These are phyloP conservation scores for Chascanopsetta lugubris DNA, from an alignment of 2,113 vertebrate species.

Conservation along the genomic window DNA sequence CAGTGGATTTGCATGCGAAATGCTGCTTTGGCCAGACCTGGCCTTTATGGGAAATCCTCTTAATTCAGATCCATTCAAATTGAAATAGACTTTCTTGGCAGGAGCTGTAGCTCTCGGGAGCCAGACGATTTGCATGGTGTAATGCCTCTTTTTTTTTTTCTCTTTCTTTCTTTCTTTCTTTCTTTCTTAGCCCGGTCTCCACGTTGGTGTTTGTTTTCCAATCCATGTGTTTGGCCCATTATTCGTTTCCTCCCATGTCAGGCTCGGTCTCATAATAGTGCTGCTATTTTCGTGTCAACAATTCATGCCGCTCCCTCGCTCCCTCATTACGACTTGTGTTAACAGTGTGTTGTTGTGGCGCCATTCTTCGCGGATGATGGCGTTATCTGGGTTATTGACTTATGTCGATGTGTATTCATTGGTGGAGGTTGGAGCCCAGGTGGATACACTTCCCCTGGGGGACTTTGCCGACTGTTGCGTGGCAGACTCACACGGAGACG, in stretches of 20 bases:
- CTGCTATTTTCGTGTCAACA: constrained; percentile 75
- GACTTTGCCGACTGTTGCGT: constrained; percentile 25
- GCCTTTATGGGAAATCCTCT: constrained; percentile 80
- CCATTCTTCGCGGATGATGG: constrained; percentile 61
- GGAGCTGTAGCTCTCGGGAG: constrained; percentile 65
- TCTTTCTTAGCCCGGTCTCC: constrained; percentile 21
- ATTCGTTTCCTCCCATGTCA: constrained; percentile 68
- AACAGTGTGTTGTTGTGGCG: constrained; percentile 51
- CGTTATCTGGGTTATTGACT: constrained; percentile 72
- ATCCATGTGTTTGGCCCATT: constrained; percentile 66
- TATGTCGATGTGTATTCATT: constrained; percentile 56
- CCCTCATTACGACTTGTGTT: constrained; percentile 72
- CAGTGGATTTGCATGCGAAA: constrained; percentile 79
- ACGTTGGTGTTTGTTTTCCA: constrained; percentile 66
- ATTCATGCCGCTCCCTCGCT: constrained; percentile 66
- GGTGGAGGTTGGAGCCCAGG: constrained; percentile 66
- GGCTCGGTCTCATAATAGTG: constrained; percentile 68
- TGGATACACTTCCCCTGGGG: constrained; percentile 58
- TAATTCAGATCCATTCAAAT: constrained; percentile 83
- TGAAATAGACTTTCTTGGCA: constrained; percentile 82
- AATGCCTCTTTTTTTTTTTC: constrained; percentile 64
- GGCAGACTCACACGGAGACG: constrained; percentile 14
- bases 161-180: constrained; percentile 47
- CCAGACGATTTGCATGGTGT: constrained; percentile 80
- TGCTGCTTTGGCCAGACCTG: constrained; percentile 75